Percentiles rank a stretch among this genome's conserved stretches.
These are phyloP conservation scores for Enteromius trimaculatus DNA, from an alignment of 2,797 vertebrate genomes.

Conservation along the genomic window DNA sequence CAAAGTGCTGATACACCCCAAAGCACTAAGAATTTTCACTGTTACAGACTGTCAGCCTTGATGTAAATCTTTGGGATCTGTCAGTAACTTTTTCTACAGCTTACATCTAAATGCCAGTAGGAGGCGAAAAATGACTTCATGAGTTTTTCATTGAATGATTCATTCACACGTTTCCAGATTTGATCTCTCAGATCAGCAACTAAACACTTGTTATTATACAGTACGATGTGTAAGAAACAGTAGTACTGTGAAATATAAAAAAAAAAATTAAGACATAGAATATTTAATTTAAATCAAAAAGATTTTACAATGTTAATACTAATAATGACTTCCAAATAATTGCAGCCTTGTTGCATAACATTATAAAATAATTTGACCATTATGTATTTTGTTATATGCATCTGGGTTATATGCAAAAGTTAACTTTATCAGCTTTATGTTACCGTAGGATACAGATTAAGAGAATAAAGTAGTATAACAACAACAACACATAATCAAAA, in stretches of 20 bases:
- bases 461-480: background rate
- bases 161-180: background rate
- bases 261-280: too few relatives aligned
- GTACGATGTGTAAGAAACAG: background rate
- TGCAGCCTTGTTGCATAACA: background rate
- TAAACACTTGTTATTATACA: background rate
- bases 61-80: background rate
- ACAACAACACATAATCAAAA: background rate
- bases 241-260: background rate
- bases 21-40: background rate
- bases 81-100: background rate
- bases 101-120: background rate
- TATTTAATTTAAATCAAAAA: background rate
- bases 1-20: background rate
- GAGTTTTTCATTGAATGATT: background rate
- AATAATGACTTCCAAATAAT: background rate
- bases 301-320: background rate
- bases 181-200: background rate
- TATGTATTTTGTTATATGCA: background rate
- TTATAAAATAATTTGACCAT: background rate
- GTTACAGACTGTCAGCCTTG: background rate
- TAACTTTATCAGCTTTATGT: background rate
- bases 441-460: background rate
- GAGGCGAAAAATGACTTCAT: background rate
- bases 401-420: background rate